Percentiles rank a stretch among this genome's conserved stretches.
phyloP scores from a whole-genome alignment of 2,888 invertebrate species.

The Plemyria rubiginata region DNA sequence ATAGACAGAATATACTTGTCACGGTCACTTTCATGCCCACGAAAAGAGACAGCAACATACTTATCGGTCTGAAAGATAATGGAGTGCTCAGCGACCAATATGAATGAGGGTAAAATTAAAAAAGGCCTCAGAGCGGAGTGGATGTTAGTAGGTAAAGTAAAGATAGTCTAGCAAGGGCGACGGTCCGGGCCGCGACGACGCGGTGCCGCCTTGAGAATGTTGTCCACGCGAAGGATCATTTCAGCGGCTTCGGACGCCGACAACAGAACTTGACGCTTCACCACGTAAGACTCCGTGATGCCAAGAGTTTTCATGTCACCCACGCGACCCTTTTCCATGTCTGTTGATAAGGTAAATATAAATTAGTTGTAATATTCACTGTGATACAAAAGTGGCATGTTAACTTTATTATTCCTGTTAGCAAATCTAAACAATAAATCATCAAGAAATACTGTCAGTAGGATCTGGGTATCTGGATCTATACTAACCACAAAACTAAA shows the following conservation, averaged over 20 bases:
- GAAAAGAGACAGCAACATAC: too few species aligned
- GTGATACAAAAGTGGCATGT: too few species aligned
- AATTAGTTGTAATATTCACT: neutral
- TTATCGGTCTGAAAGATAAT: too few species aligned
- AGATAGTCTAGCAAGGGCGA: conserved; percentile 88
- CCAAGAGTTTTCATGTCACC: conserved; percentile 96
- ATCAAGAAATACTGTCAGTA: too few species aligned
- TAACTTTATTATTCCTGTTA: too few species aligned
- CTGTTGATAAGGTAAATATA: conserved; percentile 63
- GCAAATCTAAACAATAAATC: too few species aligned
- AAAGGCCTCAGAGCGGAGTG: conserved; percentile 12
- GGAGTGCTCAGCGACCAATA: too few species aligned
- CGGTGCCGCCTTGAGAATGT: conserved; percentile 97
- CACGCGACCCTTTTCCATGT: conserved; percentile 94
- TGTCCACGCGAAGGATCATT: conserved; percentile 99
- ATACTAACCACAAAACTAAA: too few species aligned
- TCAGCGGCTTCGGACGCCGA: conserved; percentile 99
- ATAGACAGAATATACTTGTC: too few species aligned
- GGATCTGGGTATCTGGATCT: too few species aligned
- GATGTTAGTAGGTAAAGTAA: conserved; percentile 3
- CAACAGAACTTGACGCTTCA: conserved; percentile 97
- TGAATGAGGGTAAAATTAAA: too few species aligned
- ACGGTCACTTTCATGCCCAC: too few species aligned
- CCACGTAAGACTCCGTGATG: conserved; percentile 98
- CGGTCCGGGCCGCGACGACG: conserved; percentile 94